Evolutionary conservation across 2,888 invertebrate species (phyloP).

Genomic region (Leptothorax acervorum): DNA sequence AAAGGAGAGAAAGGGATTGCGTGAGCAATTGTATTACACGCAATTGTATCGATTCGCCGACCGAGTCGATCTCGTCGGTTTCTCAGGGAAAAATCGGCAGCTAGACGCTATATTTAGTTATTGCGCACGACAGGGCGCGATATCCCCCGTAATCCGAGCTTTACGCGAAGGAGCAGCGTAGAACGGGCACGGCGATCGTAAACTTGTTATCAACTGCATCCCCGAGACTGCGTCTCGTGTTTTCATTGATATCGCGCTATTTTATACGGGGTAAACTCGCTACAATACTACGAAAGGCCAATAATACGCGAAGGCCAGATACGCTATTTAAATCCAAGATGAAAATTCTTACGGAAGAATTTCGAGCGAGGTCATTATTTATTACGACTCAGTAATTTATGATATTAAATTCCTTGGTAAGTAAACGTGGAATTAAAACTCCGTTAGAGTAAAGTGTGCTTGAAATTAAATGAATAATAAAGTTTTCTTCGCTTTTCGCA

Average conservation of each 20-base stretch:
- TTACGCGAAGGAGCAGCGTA: constrained; percentile 13
- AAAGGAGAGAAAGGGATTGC: neutral
- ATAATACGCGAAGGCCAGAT: neutral
- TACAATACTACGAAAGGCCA: neutral
- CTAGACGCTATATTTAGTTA: constrained; percentile 23
- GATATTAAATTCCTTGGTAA: constrained; percentile 45
- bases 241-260: constrained; percentile 18
- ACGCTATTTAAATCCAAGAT: neutral
- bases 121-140: neutral
- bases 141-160: constrained; percentile 31
- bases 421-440: constrained; percentile 32
- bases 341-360: constrained; percentile 38
- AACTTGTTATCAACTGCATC: constrained; percentile 30
- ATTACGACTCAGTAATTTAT: constrained; percentile 29
- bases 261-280: neutral
- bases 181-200: constrained; percentile 14
- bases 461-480: constrained; percentile 39
- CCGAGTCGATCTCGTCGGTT: neutral
- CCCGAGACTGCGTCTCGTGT: neutral
- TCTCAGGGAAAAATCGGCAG: neutral
- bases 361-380: constrained; percentile 41
- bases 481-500: constrained; percentile 15
- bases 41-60: neutral
- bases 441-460: constrained; percentile 15
- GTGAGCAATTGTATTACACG: constrained; percentile 1